Conservation (phyloP, 2,113 vertebrate species). For the Cochlearius cochlearius region DNA sequence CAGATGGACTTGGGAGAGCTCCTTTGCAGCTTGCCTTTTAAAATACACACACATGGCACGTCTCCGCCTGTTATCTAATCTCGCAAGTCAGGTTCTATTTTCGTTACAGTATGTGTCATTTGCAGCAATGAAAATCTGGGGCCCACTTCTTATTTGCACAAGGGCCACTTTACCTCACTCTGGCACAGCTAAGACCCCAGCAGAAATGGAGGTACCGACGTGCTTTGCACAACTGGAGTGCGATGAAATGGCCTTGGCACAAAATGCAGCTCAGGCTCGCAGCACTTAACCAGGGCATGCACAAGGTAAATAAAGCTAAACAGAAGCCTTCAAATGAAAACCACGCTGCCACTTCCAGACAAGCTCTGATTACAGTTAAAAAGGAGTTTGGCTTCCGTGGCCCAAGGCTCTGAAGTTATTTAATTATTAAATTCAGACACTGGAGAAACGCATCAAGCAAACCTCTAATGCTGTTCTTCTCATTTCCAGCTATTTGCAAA, state of each 20-base stretch:
- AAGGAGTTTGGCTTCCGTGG: not conserved
- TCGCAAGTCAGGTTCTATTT: not conserved
- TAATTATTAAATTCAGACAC: not conserved
- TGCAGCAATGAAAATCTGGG: not conserved
- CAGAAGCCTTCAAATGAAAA: not conserved
- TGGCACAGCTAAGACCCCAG: not conserved
- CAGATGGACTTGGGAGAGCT: not conserved
- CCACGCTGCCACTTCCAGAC: not conserved
- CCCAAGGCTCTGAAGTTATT: not conserved
- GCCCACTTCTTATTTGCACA: not conserved
- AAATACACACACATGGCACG: not conserved
- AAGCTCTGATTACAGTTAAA: not conserved
- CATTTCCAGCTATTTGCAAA: not conserved
- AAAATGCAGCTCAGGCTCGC: not conserved
- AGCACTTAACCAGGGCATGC: not conserved
- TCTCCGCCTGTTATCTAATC: not conserved
- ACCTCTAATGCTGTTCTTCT: not conserved
- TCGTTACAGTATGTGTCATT: not conserved
- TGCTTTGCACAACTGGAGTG: not conserved
- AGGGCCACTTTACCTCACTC: not conserved
- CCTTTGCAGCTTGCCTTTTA: not conserved
- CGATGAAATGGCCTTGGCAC: not conserved
- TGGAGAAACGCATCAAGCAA: not conserved
- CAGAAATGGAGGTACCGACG: not conserved
- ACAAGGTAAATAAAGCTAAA: not conserved